Evolutionary conservation across 92 coral and sea anemone species (phyloP).

Genomic region (Metridium senile): DNA sequence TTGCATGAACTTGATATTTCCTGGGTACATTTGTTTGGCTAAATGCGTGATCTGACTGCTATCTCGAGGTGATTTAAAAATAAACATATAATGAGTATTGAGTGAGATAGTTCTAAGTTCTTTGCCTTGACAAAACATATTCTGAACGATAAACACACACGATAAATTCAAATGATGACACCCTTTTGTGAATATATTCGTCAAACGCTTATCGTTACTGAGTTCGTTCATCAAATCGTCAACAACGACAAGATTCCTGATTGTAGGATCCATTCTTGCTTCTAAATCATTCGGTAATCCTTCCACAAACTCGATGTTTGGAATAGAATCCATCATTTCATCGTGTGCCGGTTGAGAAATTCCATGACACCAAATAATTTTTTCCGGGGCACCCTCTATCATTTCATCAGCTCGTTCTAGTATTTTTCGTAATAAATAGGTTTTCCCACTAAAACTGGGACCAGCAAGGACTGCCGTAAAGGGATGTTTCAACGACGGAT

Average conservation of each 20-base stretch:
- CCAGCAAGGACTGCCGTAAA: neutral
- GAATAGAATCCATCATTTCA: neutral
- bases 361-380: neutral
- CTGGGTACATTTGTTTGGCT: slow-evolving; percentile 54
- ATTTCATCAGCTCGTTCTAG: neutral
- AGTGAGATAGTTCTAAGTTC: slow-evolving; percentile 3
- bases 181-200: neutral
- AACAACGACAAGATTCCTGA: neutral
- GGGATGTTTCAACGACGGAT: too few species aligned
- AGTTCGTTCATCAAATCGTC: neutral
- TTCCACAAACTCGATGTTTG: neutral
- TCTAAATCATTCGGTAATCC: neutral
- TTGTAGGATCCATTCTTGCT: neutral
- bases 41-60: slow-evolving; percentile 39
- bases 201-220: neutral
- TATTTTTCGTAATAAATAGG: neutral
- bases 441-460: neutral
- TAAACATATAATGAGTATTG: slow-evolving; percentile 14
- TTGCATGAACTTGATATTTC: slow-evolving; percentile 5
- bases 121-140: neutral
- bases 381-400: neutral
- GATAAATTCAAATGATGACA: neutral
- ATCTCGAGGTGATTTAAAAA: slow-evolving; percentile 40
- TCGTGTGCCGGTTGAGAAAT: neutral
- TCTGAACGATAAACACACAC: neutral